Evolutionary conservation across 1,140 invertebrate genomes (phyloP).

Genomic region (Caenorhabditis inopinata): DNA sequence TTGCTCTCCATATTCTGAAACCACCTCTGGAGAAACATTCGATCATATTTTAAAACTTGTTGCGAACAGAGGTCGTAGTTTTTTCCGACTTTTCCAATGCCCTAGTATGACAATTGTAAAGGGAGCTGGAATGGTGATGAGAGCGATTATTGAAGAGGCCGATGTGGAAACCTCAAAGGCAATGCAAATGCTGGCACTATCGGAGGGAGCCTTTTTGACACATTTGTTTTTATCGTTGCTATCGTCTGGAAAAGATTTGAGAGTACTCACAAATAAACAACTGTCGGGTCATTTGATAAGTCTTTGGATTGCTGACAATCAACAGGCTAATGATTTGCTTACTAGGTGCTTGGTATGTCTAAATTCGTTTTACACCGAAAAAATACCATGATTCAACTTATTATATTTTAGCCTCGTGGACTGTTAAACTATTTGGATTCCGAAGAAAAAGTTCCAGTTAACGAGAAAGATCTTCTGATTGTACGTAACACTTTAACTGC

Average conservation of each 20-base stretch:
- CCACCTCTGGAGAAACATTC: slow-evolving; percentile 94
- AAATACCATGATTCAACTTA: neutral
- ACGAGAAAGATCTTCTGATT: slow-evolving; percentile 77
- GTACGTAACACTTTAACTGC: slow-evolving; percentile 91
- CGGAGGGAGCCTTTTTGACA: slow-evolving; percentile 90
- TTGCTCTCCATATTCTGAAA: slow-evolving; percentile 97
- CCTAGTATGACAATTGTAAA: slow-evolving; percentile 95
- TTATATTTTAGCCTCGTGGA: slow-evolving; percentile 73
- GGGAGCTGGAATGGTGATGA: slow-evolving; percentile 91
- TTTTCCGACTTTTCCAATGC: slow-evolving; percentile 94
- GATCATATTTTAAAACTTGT: slow-evolving; percentile 91
- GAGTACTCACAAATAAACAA: slow-evolving; percentile 74
- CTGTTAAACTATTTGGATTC: slow-evolving; percentile 87
- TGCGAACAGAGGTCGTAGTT: slow-evolving; percentile 80
- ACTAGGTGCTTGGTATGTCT: slow-evolving; percentile 77
- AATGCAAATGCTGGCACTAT: slow-evolving; percentile 93
- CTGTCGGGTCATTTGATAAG: slow-evolving; percentile 91
- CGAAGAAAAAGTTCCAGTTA: slow-evolving; percentile 79
- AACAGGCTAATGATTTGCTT: slow-evolving; percentile 83
- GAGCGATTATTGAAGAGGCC: slow-evolving; percentile 94
- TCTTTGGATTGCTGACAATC: slow-evolving; percentile 93
- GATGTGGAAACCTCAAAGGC: slow-evolving; percentile 81
- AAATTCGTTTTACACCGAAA: neutral
- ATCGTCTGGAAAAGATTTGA: slow-evolving; percentile 74
- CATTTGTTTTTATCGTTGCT: slow-evolving; percentile 90